Evolutionary conservation across 2,888 invertebrate genomes (phyloP), one percentile per base, ranked within the genome.

Genomic region (Aporophyla nigra): DNA sequence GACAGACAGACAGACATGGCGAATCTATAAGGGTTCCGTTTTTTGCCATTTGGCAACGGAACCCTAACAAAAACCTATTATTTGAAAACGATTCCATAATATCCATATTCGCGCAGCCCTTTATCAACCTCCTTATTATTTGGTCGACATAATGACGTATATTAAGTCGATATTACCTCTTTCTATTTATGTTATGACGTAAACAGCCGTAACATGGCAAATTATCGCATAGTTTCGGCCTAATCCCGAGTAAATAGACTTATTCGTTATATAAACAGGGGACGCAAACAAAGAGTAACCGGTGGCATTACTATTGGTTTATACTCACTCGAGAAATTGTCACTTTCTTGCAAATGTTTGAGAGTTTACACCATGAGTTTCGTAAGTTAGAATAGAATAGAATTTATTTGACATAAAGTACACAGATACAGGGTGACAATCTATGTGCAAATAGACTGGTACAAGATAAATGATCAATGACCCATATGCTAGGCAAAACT

Each of bases 191-290:
- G 68, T 72, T 67, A 82, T 80, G 85, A 86, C 86, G 85, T 82
- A 82, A 89, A 86, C 83, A 89, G 81, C 80, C 83, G 87, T 88
- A 86, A 85, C 78, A 84, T 86, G 85, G 82, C 86, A 84, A 89
- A 89, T 92, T 86, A 90, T 90, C 86, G 82, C 86, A 87, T 86
- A 88, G 90, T 89, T 88, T 84, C 84, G 74, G 66, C 78, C 80
- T 90, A 91, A 91, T 91, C 87, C 89, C 73, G 73, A 86, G 85
- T 83, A 91, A 91, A 91, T 87, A 90, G 71, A 85, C 86, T 85
- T 85, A 85, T 83, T 82, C 75, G 76, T 85, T 81, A 77, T 74
- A 82, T 82, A 87, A 84, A 87, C 82, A 82, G 62, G 56, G 74
- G 67, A 74, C 46, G 80, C 75, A 86, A 84, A 88, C 84, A 88